A percentile compares a stretch with the other conserved stretches of the same genome.
These are phyloP conservation scores for Neoarius graeffei DNA, from an alignment of 2,113 vertebrate genomes.

Conservation along the genomic window DNA sequence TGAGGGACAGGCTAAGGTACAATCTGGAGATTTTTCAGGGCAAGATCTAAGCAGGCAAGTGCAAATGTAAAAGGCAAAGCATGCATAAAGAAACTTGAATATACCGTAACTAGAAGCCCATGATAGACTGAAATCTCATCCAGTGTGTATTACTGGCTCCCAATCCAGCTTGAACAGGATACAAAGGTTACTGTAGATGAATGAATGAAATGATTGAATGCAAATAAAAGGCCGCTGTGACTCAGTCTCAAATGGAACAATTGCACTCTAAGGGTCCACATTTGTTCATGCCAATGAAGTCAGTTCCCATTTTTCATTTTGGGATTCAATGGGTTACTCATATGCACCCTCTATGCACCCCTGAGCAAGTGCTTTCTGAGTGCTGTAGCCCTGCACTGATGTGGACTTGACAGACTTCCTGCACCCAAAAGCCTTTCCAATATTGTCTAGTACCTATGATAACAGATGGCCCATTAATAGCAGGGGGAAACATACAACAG, in stretches of 20 bases:
- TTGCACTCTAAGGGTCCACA: not conserved
- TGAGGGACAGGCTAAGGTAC: not conserved
- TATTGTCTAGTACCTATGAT: not conserved
- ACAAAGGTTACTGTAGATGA: not conserved
- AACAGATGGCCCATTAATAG: not conserved
- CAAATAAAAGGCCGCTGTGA: not conserved
- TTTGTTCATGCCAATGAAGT: constrained; percentile 2
- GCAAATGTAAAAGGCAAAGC: not conserved
- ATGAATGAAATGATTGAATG: constrained; percentile 1
- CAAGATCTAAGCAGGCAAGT: not conserved
- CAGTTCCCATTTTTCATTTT: not conserved
- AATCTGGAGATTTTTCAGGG: not conserved
- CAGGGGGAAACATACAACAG: not conserved
- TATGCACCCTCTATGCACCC: not conserved
- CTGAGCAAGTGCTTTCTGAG: not conserved
- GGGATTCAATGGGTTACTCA: not conserved
- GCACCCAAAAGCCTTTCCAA: not conserved
- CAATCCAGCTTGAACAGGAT: not conserved
- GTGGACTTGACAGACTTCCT: not conserved
- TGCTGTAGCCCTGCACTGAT: not conserved
- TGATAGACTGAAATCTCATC: not conserved
- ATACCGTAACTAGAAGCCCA: not conserved
- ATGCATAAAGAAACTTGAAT: not conserved
- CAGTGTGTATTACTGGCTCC: not conserved
- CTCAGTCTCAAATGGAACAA: not conserved